Conservation (phyloP, 1,140 invertebrate genomes). For the Diploscapter pachys region DNA sequence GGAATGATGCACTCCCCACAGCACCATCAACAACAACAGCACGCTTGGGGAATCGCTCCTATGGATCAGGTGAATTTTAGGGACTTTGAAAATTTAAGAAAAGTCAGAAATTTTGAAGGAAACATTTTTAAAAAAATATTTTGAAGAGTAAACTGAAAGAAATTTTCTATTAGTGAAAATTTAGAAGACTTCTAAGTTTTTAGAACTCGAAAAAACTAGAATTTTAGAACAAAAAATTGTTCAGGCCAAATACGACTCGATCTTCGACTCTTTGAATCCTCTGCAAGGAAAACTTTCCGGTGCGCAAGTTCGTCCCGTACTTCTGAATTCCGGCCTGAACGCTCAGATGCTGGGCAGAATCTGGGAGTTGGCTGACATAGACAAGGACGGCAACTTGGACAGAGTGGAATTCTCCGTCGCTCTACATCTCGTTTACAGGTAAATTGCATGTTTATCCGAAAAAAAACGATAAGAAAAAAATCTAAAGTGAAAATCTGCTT, state of each 20-base stretch:
- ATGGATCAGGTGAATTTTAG: neutral
- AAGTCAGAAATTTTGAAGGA: too few species aligned
- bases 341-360: constrained; percentile 82
- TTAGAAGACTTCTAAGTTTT: too few species aligned
- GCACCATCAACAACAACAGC: neutral
- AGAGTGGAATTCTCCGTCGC: constrained; percentile 94
- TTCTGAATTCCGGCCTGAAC: constrained; percentile 38
- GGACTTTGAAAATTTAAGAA: too few species aligned
- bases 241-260: constrained; percentile 73
- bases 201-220: too few species aligned
- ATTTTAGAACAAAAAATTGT: neutral
- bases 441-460: too few species aligned
- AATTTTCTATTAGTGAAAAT: too few species aligned
- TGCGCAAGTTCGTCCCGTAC: constrained; percentile 67
- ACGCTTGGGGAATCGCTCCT: neutral
- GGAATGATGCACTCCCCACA: neutral
- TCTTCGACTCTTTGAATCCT: constrained; percentile 79
- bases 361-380: constrained; percentile 93
- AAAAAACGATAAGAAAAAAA: too few species aligned
- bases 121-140: too few species aligned
- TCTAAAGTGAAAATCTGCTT: too few species aligned
- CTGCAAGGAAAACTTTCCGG: constrained; percentile 90
- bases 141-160: too few species aligned
- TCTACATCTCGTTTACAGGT: constrained; percentile 84
- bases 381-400: constrained; percentile 89